phyloP scores from a whole-genome alignment of 2,888 invertebrate species.

The Byasa hedistus region DNA sequence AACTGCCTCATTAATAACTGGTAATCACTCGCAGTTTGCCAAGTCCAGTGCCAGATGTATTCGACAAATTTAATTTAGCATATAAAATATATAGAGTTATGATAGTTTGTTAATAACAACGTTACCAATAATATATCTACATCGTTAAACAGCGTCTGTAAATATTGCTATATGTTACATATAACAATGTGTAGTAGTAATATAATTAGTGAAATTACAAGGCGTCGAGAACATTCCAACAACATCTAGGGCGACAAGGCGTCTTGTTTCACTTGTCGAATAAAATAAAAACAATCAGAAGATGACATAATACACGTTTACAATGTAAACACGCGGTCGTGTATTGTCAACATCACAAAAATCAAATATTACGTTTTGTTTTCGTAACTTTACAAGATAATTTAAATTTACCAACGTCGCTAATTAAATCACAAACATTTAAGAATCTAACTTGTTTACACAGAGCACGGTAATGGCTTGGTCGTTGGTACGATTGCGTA shows the following conservation, averaged over 20 bases:
- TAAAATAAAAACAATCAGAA: not conserved
- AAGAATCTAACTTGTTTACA: conserved; percentile 13
- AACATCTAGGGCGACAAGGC: no score
- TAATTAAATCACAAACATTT: conserved; percentile 13
- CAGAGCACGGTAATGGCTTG: conserved; percentile 2
- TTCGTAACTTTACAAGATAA: conserved; percentile 4
- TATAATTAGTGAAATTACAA: no score
- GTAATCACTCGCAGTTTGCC: not conserved
- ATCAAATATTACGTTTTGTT: conserved; percentile 1
- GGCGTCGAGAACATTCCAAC: no score
- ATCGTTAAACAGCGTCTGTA: no score
- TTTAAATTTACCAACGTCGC: not conserved
- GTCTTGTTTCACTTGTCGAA: no score
- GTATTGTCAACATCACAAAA: not conserved
- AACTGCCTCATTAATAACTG: not conserved
- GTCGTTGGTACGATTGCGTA: conserved; percentile 11
- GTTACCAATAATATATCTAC: no score
- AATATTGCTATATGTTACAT: no score
- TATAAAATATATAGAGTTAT: not conserved
- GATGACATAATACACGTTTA: conserved; percentile 8
- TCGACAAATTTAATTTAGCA: not conserved
- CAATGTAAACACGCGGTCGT: conserved; percentile 5
- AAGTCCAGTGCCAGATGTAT: not conserved
- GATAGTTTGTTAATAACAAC: not conserved
- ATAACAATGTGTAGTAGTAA: no score